These are phyloP conservation scores for Otolemur crassicaudatus DNA, from an alignment of 2,797 vertebrate genomes.

Conservation along the genomic window DNA sequence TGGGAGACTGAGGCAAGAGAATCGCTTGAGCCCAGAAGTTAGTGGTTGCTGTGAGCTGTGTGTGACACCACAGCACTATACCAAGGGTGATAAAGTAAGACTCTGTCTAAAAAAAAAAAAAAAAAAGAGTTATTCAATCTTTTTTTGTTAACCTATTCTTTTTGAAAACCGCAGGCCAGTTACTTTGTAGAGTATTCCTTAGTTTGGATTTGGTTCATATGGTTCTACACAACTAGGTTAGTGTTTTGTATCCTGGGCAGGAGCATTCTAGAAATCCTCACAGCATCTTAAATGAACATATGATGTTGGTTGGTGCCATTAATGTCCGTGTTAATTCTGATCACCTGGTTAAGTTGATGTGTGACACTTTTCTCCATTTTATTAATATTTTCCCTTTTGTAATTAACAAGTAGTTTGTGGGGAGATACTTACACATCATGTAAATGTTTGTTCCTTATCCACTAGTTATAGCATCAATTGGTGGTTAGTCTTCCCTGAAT, in stretches of 20 bases:
- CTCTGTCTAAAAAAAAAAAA: no score
- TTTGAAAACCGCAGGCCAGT: background rate
- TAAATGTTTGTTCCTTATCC: conserved; percentile 31
- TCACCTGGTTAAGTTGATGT: background rate
- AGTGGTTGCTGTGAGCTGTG: no score
- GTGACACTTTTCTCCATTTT: background rate
- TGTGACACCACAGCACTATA: no score
- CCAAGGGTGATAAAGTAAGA: no score
- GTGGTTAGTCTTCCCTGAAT: background rate
- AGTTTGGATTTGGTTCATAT: background rate
- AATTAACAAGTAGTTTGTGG: conserved; percentile 2
- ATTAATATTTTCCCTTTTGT: background rate
- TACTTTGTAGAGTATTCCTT: background rate
- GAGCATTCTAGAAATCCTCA: background rate
- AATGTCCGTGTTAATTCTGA: background rate
- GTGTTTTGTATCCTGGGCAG: background rate
- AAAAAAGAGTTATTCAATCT: no score
- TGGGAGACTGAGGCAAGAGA: no score
- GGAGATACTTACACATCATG: background rate
- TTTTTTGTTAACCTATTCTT: background rate
- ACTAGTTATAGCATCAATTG: background rate
- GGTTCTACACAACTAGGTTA: background rate
- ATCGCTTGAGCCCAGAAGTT: no score
- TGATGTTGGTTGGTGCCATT: background rate
- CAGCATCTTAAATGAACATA: background rate